Evolutionary conservation across 2,888 invertebrate genomes (phyloP), one percentile per base, ranked within the genome.

Genomic region (Caenorhabditis sp.): DNA sequence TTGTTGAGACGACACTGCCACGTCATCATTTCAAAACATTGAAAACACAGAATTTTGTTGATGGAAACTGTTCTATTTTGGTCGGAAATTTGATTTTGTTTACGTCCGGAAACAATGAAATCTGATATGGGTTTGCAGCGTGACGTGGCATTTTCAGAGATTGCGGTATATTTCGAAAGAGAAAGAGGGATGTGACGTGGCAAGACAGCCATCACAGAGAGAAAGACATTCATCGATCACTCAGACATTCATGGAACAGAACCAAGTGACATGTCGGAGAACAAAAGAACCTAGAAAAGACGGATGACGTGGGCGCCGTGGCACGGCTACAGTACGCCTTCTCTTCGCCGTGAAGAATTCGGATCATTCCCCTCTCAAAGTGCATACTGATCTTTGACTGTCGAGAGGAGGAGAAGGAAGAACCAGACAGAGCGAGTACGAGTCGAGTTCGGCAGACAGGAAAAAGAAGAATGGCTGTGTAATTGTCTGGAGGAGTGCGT

Each of bases 381-480:
- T 22, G n/a, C 60, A 61, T 15, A 24, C 26, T 40, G 47, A 61
- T 61, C 61, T 61, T 61, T 61, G 61, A 28, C 61, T 40, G 47
- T 47, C 4, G 5, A 5, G 9, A 13, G 15, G 24, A 11, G 18
- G 5, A 5, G 9, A 13, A 13, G 24, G 20, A 24, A 15, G 40
- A 26, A 61, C 40, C 20, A 37, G 60, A 37, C 24, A 8, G 60
- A 37, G 20, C 61, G 32, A 32, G 32, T 32, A 4, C 32, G 61
- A 40, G 37, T 55, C 28, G 61, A 40, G 37, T 55, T 55, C 58
- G 58, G 15, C 32, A 35, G 60, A 35, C 60, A 24, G n/a, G n/a
- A n/a, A n/a, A n/a, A n/a, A n/a, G n/a, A 20, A 4, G 32, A 18
- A 56, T 44, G 47, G 22, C 1, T 44, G 47, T 61, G 37, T 61